phyloP scores from a whole-genome alignment of 2,113 vertebrate genomes.

The Poeciliopsis retropinna region DNA sequence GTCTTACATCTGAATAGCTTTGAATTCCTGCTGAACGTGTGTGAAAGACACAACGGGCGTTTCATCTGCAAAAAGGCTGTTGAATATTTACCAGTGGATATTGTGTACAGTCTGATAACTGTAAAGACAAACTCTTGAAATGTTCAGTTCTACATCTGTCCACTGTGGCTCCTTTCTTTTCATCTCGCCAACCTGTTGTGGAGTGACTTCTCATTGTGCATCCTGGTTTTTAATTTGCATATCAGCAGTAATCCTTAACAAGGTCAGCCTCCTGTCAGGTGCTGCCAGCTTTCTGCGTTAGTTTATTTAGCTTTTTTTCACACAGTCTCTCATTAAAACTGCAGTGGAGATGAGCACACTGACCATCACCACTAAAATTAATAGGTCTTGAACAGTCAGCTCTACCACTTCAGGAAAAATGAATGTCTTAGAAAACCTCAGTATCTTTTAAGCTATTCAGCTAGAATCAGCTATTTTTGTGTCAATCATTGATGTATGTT shows the following conservation, averaged over 20 bases:
- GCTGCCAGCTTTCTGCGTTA: not conserved
- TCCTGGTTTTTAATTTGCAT: not conserved
- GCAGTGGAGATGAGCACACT: not conserved
- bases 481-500: not conserved
- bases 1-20: not conserved
- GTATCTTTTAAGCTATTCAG: not conserved
- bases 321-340: not conserved
- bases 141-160: too few relatives aligned
- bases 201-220: not conserved
- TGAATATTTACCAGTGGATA: too few relatives aligned
- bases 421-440: not conserved
- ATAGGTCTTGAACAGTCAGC: not conserved
- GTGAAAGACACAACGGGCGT: not conserved
- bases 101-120: too few relatives aligned
- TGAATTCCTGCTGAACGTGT: not conserved
- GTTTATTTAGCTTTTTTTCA: not conserved
- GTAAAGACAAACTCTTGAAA: too few relatives aligned
- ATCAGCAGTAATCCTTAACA: not conserved
- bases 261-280: not conserved
- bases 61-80: too few relatives aligned
- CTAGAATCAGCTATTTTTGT: not conserved
- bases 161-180: too few relatives aligned
- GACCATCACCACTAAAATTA: not conserved
- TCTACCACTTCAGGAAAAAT: not conserved
- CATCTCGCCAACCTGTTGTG: too few relatives aligned